Conservation (phyloP, 1,140 invertebrate species). For the Triops longicaudatus region DNA sequence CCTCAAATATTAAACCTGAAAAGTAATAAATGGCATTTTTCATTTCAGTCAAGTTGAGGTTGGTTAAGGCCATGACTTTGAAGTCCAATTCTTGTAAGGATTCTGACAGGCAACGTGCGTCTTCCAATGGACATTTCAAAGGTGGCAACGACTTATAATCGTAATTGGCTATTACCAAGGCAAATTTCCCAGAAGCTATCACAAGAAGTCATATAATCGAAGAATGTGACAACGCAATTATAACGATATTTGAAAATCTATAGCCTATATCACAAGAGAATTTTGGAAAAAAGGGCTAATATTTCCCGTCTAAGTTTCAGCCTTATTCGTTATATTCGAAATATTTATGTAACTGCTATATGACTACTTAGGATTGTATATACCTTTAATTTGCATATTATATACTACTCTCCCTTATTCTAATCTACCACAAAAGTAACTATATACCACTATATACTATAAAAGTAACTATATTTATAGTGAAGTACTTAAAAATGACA, state of each 20-base stretch:
- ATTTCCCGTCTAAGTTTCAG: too few relatives aligned
- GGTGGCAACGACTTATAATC: conserved; percentile 35
- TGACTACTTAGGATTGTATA: too few relatives aligned
- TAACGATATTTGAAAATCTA: neutral
- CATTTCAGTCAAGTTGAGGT: conserved; percentile 38
- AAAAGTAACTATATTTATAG: too few relatives aligned
- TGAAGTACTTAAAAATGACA: too few relatives aligned
- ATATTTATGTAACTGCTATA: too few relatives aligned
- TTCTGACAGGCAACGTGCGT: conserved; percentile 36
- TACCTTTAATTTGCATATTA: too few relatives aligned
- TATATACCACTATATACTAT: too few relatives aligned
- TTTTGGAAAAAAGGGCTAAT: too few relatives aligned
- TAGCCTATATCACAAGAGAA: too few relatives aligned
- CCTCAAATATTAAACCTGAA: conserved; percentile 34
- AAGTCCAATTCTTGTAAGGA: conserved; percentile 39
- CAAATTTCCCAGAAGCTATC: conserved; percentile 39
- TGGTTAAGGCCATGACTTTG: conserved; percentile 37
- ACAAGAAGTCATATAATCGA: neutral
- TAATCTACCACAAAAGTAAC: too few relatives aligned
- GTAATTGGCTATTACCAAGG: conserved; percentile 39
- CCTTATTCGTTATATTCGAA: too few relatives aligned
- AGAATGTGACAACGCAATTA: neutral
- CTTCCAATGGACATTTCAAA: conserved; percentile 37
- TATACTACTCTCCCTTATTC: too few relatives aligned
- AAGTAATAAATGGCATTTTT: conserved; percentile 38